Percentiles rank a stretch among this genome's conserved stretches.
These are phyloP conservation scores for Gallinago nigripennis DNA, from an alignment of 2,797 vertebrate species.

Conservation along the genomic window DNA sequence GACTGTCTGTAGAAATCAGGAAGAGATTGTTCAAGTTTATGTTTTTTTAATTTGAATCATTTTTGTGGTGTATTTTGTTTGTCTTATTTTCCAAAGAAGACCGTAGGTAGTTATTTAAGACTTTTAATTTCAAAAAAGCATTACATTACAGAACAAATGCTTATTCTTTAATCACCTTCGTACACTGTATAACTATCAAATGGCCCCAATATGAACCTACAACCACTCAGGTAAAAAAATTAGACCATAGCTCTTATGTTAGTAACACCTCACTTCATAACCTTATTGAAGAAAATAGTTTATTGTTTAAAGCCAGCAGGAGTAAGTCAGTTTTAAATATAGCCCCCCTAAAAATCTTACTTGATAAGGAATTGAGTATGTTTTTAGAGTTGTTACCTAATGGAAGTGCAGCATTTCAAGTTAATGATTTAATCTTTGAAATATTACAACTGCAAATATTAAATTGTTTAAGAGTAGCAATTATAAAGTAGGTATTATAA, in stretches of 20 bases:
- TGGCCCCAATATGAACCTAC: not conserved
- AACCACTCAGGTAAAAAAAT: not conserved
- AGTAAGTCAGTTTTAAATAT: not conserved
- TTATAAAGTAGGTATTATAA: constrained; percentile 52
- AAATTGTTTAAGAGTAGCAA: constrained; percentile 49
- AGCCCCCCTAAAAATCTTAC: not conserved
- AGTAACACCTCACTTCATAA: not conserved
- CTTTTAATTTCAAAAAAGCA: not conserved
- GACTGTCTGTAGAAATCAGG: not conserved
- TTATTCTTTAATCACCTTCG: not conserved
- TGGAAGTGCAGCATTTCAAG: not conserved
- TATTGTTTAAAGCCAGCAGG: not conserved
- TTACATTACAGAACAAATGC: not conserved
- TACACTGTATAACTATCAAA: not conserved
- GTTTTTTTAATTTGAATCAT: not conserved
- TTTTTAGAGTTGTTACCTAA: not conserved
- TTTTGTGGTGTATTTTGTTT: not conserved
- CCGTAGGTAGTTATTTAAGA: not conserved
- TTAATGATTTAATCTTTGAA: constrained; percentile 46
- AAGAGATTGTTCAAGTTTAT: not conserved
- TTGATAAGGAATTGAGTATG: not conserved
- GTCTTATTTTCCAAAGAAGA: not conserved
- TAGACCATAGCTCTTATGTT: not conserved
- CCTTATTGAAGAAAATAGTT: not conserved
- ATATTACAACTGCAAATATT: constrained; percentile 35